phyloP scores from a whole-genome alignment of 2,888 invertebrate species.

The Microdon myrmicae region DNA sequence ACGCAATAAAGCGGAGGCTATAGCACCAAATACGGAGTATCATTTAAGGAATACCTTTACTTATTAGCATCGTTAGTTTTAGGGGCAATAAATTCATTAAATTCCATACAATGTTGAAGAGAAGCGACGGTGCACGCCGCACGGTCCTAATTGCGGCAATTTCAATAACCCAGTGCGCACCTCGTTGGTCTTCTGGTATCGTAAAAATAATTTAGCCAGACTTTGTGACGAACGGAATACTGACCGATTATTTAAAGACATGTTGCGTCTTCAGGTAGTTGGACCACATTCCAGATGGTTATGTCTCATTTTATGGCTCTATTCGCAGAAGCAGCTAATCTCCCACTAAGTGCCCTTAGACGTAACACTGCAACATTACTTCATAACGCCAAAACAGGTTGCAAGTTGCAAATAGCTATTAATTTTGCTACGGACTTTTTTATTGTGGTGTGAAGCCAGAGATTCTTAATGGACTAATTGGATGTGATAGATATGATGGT shows the following conservation, averaged over 20 bases:
- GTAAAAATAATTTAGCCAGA: slow-evolving; percentile 38
- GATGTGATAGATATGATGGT: too few species aligned
- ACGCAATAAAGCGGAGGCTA: slow-evolving; percentile 24
- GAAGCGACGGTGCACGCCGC: slow-evolving; percentile 17
- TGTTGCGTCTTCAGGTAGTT: neutral
- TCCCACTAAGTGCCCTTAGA: neutral
- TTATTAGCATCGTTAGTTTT: slow-evolving; percentile 47
- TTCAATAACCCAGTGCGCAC: slow-evolving; percentile 34
- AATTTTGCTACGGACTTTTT: too few species aligned
- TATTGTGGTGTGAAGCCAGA: too few species aligned
- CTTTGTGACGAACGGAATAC: slow-evolving; percentile 6
- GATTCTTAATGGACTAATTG: too few species aligned
- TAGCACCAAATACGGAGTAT: slow-evolving; percentile 40
- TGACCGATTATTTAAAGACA: neutral
- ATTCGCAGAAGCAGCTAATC: slow-evolving; percentile 28
- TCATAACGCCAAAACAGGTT: too few species aligned
- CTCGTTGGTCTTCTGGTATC: slow-evolving; percentile 22
- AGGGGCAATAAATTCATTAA: slow-evolving; percentile 48
- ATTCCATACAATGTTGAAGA: slow-evolving; percentile 48
- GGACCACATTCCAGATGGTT: slow-evolving; percentile 13
- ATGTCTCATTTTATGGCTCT: slow-evolving; percentile 24
- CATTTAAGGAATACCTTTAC: slow-evolving; percentile 33
- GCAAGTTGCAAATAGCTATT: too few species aligned
- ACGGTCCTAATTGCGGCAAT: slow-evolving; percentile 32
- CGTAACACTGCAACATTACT: too few species aligned